These are phyloP conservation scores for Sorex fumeus DNA, from an alignment of 2,113 vertebrate genomes.

Conservation along the genomic window DNA sequence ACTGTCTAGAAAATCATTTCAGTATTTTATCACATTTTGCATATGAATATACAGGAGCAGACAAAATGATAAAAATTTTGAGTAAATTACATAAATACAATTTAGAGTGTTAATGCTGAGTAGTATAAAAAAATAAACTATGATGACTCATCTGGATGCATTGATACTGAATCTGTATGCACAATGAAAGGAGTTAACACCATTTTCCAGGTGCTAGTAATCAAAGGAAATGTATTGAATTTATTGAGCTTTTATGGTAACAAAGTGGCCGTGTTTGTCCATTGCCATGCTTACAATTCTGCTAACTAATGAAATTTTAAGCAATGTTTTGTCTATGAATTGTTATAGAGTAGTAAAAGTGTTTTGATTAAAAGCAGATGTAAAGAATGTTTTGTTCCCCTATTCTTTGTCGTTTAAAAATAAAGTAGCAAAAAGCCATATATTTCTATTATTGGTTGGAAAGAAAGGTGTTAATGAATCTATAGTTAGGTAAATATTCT, in stretches of 20 bases:
- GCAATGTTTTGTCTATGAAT: background rate
- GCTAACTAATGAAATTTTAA: slow-evolving; percentile 8
- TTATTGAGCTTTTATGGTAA: slow-evolving; percentile 25
- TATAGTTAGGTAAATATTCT: background rate
- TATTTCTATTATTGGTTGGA: background rate
- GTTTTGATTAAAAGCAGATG: slow-evolving; percentile 61
- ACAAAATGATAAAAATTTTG: background rate
- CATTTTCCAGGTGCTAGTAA: slow-evolving; percentile 53
- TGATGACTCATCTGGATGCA: slow-evolving; percentile 61
- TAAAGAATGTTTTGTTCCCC: background rate
- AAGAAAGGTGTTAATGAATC: background rate
- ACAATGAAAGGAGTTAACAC: background rate
- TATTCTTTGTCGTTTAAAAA: background rate
- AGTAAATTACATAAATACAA: slow-evolving; percentile 53
- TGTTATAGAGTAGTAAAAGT: background rate
- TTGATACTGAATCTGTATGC: background rate
- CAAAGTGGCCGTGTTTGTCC: slow-evolving; percentile 8
- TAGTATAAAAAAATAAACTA: slow-evolving; percentile 55
- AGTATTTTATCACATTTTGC: slow-evolving; percentile 29
- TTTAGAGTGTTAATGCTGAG: slow-evolving; percentile 45
- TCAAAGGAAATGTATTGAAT: background rate
- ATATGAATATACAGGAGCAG: background rate
- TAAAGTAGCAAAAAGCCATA: slow-evolving; percentile 10
- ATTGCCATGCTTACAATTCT: background rate
- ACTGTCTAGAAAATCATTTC: slow-evolving; percentile 47